Conservation (phyloP, 2,797 vertebrate species). For the Emydoidea blandingii region DNA sequence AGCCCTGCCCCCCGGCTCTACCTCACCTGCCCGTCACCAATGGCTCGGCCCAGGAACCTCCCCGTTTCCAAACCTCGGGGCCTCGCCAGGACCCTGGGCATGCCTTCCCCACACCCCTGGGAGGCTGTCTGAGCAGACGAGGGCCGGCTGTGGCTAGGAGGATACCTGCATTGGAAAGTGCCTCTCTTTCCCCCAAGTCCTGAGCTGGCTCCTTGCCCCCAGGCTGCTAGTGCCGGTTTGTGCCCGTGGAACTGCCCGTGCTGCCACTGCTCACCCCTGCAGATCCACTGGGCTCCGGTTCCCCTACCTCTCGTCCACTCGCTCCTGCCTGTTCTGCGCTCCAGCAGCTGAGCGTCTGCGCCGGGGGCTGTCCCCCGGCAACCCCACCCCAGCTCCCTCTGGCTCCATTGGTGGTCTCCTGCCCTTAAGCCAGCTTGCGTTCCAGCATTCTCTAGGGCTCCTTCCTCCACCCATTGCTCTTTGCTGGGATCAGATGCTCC, state of each 20-base stretch:
- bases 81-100: neutral
- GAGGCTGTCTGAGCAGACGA: neutral
- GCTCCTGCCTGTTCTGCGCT: too few relatives aligned
- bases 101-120: neutral
- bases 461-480: neutral
- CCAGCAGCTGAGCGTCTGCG: too few relatives aligned
- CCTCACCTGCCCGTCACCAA: neutral
- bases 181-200: neutral
- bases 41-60: neutral
- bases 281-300: neutral
- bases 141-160: neutral
- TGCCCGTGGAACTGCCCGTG: neutral
- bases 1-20: neutral
- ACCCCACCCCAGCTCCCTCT: neutral
- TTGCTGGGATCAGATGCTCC: neutral
- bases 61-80: neutral
- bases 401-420: neutral
- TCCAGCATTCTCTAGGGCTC: neutral
- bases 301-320: neutral
- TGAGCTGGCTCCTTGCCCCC: neutral
- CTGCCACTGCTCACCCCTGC: neutral
- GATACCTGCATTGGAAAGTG: neutral
- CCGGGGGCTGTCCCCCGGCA: neutral
- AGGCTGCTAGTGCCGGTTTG: neutral
- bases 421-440: neutral